Evolutionary conservation across 1,140 invertebrate species (phyloP), one percentile per base, ranked within the genome.

Genomic region (Arctopsyche grandis): DNA sequence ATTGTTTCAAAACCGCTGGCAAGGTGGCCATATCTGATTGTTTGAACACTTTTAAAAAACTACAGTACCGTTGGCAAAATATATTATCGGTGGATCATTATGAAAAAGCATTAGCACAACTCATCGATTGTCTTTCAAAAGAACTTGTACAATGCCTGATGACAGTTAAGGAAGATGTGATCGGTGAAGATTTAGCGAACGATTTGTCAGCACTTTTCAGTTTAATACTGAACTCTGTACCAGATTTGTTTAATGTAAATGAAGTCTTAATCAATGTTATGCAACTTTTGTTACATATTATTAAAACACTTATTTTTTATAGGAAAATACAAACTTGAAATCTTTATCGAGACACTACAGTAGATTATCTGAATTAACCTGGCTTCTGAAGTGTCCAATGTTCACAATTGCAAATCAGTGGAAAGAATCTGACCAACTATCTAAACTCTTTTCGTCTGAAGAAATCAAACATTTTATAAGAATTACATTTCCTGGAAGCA

Each of bases 11-110:
- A 78, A 84, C 85, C 43, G 81, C 84, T 1, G 85, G 86, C 19
- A 85, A 88, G 79, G 82, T 82, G 24, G 84, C 85, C 5, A 81
- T 89, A 7, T 85, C 85, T 71, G 79, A 82, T 5, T 84, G 85
- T 5, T 24, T 88, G 5, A 83, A 79, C 7, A 66, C 85, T 9
- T 82, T 88, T 80, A 84, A 83, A 38, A 83, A 85, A 10, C 79
- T 88, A 0, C 85, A 85, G 46, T 60, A 71, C 1, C 80, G 80
- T 14, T 89, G 88, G 88, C 78, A 81, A 14, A 78, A 83, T 60
- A 78, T 87, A 0, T 83, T 89, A 12, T 87, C 88, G 0, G 24
- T 69, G 0, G 80, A 83, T 5, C 88, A 87, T 85, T 89, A 87
- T 70, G 84, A 87, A 24, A 83, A 85, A 69, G 84, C 85, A 1